Evolutionary conservation across 2,888 invertebrate genomes (phyloP).

Genomic region (Isotomurus palustris): DNA sequence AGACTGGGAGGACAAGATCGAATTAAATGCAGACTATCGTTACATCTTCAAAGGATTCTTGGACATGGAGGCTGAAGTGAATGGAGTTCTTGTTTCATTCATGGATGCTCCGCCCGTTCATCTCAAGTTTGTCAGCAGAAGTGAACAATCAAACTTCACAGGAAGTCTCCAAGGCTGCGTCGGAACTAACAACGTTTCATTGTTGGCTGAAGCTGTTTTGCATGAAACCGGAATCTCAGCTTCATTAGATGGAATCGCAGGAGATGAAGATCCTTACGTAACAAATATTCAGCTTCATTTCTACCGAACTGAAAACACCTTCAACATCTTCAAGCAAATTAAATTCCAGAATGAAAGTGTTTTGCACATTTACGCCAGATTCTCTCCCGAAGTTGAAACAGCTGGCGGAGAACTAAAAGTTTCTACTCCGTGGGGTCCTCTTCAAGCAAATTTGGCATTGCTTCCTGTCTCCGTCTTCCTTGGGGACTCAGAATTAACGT

Average conservation of each 20-base stretch:
- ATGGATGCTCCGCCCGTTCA: conserved; percentile 41
- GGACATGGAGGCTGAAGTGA: conserved; percentile 44
- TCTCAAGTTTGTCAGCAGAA: conserved; percentile 36
- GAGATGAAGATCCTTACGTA: conserved; percentile 18
- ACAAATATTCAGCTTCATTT: no score
- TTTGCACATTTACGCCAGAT: neutral
- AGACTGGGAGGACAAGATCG: conserved; percentile 36
- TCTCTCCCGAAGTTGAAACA: neutral
- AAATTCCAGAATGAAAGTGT: neutral
- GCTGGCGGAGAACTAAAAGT: conserved; percentile 26
- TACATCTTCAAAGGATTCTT: conserved; percentile 37
- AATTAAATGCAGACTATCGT: conserved; percentile 46
- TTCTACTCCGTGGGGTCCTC: conserved; percentile 34
- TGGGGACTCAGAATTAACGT: conserved; percentile 11
- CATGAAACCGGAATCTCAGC: conserved; percentile 9
- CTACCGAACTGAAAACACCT: no score
- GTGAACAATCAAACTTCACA: conserved; percentile 36
- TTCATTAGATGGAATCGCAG: conserved; percentile 24
- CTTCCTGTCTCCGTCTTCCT: conserved; percentile 30
- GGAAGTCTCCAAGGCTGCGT: conserved; percentile 42
- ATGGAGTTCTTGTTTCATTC: conserved; percentile 42
- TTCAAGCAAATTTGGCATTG: conserved; percentile 24
- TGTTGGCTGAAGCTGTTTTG: conserved; percentile 28
- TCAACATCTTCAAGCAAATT: conserved; percentile 1
- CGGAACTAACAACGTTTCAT: conserved; percentile 20